phyloP scores from a whole-genome alignment of 2,888 invertebrate species.

The Macropis europaea region DNA sequence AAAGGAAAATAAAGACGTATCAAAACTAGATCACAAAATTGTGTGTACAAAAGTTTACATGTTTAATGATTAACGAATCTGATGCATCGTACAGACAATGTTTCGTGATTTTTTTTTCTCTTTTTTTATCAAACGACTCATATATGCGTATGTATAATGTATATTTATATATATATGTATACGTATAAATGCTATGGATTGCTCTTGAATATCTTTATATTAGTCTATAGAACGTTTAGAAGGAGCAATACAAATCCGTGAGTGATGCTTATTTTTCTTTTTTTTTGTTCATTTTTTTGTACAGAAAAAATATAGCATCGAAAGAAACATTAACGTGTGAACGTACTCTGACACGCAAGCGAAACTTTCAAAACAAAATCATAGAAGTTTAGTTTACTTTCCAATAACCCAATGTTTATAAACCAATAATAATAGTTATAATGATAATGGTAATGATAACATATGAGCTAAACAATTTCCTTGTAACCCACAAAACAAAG shows the following conservation, averaged over 20 bases:
- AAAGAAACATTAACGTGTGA: conserved; percentile 3
- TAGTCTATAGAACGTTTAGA: conserved; percentile 30
- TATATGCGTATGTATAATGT: conserved; percentile 21
- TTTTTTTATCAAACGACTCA: conserved; percentile 42
- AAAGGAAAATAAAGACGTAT: conserved; percentile 50
- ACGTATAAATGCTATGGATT: conserved; percentile 50
- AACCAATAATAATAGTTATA: conserved; percentile 31
- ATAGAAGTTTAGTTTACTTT: not conserved
- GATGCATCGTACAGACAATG: conserved; percentile 34
- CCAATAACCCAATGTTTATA: conserved; percentile 25
- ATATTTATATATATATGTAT: conserved; percentile 26
- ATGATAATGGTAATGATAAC: too few species aligned
- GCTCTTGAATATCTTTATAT: conserved; percentile 39
- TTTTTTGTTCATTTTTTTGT: not conserved
- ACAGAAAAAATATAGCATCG: conserved; percentile 1
- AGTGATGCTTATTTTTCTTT: not conserved
- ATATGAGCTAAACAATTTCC: conserved; percentile 17
- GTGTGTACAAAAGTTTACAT: conserved; percentile 51
- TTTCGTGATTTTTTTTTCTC: too few species aligned
- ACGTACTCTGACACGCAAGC: not conserved
- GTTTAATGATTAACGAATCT: conserved; percentile 43
- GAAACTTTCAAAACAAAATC: conserved; percentile 13
- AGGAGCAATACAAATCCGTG: conserved; percentile 22
- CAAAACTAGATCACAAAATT: conserved; percentile 51
- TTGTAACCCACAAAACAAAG: conserved; percentile 15